phyloP scores from a whole-genome alignment of 2,113 vertebrate genomes.

The Circaetus gallicus region DNA sequence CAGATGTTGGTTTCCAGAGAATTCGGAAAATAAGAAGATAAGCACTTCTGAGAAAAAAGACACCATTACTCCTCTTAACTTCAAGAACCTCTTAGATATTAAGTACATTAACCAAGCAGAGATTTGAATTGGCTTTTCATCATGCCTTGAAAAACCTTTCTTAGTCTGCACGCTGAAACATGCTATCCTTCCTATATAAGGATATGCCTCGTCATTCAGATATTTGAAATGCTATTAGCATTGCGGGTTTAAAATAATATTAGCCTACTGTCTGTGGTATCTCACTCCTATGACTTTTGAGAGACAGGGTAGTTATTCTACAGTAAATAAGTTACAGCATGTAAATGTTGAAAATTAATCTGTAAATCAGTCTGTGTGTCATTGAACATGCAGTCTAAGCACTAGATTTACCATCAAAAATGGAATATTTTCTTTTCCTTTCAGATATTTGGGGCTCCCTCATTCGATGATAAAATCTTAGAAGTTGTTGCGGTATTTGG shows the following conservation, averaged over 20 bases:
- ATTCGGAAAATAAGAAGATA: background rate
- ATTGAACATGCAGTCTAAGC: background rate
- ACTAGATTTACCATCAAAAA: background rate
- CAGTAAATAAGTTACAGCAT: background rate
- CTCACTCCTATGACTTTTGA: background rate
- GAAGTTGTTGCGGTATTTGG: conserved; percentile 96
- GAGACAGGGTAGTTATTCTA: background rate
- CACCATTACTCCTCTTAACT: background rate
- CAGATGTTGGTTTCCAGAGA: background rate
- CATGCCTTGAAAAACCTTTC: background rate
- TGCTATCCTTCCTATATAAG: background rate
- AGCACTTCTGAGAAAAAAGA: background rate
- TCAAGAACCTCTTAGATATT: background rate
- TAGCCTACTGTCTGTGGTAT: background rate
- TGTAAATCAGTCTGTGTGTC: background rate
- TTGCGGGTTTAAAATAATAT: background rate
- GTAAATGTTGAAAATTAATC: background rate
- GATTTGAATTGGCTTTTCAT: background rate
- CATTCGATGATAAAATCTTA: conserved; percentile 96
- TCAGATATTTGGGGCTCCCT: conserved; percentile 96
- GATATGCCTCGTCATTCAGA: background rate
- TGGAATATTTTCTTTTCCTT: background rate
- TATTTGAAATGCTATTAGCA: background rate
- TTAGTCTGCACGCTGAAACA: background rate
- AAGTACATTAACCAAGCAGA: background rate